A percentile compares a stretch with the other conserved stretches of the same genome.
phyloP scores from a whole-genome alignment of 2,888 invertebrate species.

The Parnassius apollo region DNA sequence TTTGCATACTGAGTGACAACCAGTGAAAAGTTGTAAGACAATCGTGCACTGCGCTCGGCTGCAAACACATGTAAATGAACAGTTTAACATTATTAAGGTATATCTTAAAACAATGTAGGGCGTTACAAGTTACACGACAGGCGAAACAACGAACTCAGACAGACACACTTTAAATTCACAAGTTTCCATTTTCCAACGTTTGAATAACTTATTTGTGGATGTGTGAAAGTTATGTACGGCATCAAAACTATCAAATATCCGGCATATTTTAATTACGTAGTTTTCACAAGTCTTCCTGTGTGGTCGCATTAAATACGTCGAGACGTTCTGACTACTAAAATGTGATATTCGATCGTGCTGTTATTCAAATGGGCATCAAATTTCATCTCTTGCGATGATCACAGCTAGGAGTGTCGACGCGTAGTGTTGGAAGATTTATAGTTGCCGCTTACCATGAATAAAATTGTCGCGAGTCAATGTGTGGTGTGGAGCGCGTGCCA shows the following conservation, averaged over 20 bases:
- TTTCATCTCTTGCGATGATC: conserved; percentile 57
- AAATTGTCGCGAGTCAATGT: conserved; percentile 50
- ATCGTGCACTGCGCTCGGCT: conserved; percentile 48
- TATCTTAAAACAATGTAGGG: conserved; percentile 35
- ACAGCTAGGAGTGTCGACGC: conserved; percentile 58
- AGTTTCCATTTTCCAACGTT: conserved; percentile 21
- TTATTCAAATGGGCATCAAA: conserved; percentile 65
- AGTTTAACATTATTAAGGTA: conserved; percentile 44
- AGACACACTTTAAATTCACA: conserved; percentile 21
- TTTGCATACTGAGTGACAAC: conserved; percentile 67
- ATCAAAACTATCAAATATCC: conserved; percentile 8
- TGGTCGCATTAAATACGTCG: conserved; percentile 54
- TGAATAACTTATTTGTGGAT: conserved; percentile 21
- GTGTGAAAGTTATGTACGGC: conserved; percentile 15
- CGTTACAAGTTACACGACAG: conserved; percentile 31
- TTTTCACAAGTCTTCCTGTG: conserved; percentile 40
- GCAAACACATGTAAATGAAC: conserved; percentile 62
- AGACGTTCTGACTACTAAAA: conserved; percentile 46
- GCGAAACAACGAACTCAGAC: conserved; percentile 45
- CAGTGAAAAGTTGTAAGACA: conserved; percentile 61
- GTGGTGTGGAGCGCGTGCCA: conserved; percentile 60
- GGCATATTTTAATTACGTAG: conserved; percentile 9
- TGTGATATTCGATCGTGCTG: conserved; percentile 52
- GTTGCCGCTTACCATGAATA: conserved; percentile 57
- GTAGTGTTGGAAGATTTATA: conserved; percentile 61